Conservation (phyloP, 2,888 invertebrate genomes). For the Eupithecia vulgata region DNA sequence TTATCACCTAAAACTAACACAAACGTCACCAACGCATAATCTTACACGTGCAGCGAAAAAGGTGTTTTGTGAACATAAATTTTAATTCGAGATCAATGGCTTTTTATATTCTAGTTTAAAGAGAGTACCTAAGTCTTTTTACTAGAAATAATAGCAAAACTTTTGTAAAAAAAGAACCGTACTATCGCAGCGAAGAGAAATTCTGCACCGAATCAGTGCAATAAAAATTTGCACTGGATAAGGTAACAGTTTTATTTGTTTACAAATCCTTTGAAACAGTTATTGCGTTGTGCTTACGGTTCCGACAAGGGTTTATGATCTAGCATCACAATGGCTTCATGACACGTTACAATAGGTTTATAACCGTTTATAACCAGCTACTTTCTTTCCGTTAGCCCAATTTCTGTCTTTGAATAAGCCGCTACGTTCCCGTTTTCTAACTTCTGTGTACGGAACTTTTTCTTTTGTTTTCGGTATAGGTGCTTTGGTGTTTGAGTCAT, state of each 20-base stretch:
- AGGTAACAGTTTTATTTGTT: slow-evolving; percentile 34
- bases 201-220: slow-evolving; percentile 43
- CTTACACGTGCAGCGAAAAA: no score
- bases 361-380: slow-evolving; percentile 60
- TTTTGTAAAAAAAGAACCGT: slow-evolving; percentile 23
- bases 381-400: slow-evolving; percentile 76
- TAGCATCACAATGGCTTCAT: slow-evolving; percentile 60
- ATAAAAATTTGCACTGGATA: slow-evolving; percentile 42
- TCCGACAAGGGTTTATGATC: slow-evolving; percentile 57
- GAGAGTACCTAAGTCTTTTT: no score
- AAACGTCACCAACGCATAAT: no score
- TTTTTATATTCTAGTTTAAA: no score
- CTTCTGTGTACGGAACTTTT: slow-evolving; percentile 30
- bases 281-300: slow-evolving; percentile 48
- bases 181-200: slow-evolving; percentile 32
- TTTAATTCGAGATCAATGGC: no score
- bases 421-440: slow-evolving; percentile 58
- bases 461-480: slow-evolving; percentile 41
- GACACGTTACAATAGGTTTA: slow-evolving; percentile 59
- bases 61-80: no score
- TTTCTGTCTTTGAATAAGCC: slow-evolving; percentile 71
- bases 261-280: slow-evolving; percentile 47
- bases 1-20: no score
- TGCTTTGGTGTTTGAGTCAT: slow-evolving; percentile 8
- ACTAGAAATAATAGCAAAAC: not conserved